These are phyloP conservation scores for Pseudorectes ferrugineus DNA, from an alignment of 2,113 vertebrate species.

Conservation along the genomic window DNA sequence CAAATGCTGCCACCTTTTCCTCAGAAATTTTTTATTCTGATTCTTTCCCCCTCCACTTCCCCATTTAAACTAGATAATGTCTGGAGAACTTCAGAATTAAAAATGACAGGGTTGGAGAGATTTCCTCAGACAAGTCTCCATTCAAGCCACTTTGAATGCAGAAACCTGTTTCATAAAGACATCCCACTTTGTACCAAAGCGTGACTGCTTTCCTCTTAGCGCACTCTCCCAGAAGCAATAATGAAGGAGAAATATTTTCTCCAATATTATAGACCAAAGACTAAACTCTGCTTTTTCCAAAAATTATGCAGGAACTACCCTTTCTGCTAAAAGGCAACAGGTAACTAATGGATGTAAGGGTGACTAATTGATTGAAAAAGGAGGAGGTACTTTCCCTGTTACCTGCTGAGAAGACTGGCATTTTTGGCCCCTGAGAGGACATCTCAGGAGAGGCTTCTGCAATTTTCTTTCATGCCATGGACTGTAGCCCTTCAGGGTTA, in stretches of 20 bases:
- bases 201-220: neutral
- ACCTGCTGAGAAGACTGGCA: neutral
- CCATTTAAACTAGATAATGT: neutral
- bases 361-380: neutral
- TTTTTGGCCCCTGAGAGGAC: neutral
- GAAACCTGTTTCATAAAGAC: neutral
- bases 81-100: neutral
- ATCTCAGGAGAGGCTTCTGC: neutral
- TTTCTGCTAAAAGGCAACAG: neutral
- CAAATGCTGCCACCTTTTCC: neutral
- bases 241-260: neutral
- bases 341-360: neutral
- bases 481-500: neutral
- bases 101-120: neutral
- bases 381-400: neutral
- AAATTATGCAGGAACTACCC: neutral
- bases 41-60: accelerated
- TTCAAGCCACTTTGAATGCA: neutral
- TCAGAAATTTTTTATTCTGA: neutral
- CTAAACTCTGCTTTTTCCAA: neutral
- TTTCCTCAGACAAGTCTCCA: neutral
- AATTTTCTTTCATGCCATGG: neutral
- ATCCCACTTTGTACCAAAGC: neutral
- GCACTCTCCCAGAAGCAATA: neutral
- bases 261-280: neutral